Evolutionary conservation across 2,113 vertebrate species (phyloP), one percentile per base, ranked within the genome.

Genomic region (Chionomys nivalis): DNA sequence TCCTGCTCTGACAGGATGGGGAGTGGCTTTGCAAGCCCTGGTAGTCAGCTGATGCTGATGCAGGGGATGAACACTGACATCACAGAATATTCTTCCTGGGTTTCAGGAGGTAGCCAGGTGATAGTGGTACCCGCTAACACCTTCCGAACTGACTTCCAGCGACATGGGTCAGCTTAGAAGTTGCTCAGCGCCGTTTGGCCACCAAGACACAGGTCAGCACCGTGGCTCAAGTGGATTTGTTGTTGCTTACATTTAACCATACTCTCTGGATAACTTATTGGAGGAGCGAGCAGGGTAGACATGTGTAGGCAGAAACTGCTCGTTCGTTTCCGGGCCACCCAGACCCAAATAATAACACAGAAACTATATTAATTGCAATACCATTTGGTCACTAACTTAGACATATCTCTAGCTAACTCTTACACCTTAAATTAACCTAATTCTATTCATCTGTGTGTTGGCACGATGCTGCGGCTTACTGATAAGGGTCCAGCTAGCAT

Each of bases 221-320:
- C 36, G 24, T 44, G 39, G 26, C 17, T 11, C 26, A 5, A 33
- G 36, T 1, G 24, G 26, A 19, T 77, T 90, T 66, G 55, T 58
- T 44, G 36, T 17, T 42, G n/a, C 31, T n/a, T 11, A 9, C 52
- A 26, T 52, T 16, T 8, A 47, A 68, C 16, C 36, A 82, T 28
- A 79, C 42, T 73, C 76, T 93, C 65, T 28, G 58, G 33, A 68
- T n/a, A 52, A n/a, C 58, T 36, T 17, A 1, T 9, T 1, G 4
- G 0, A 0, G 0, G 14, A 58, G 9, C 19, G 24, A 52, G 70
- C 0, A 33, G 31, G 3, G 13, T 10, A 47, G 9, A 58, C 5
- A 58, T 21, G 58, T 58, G 58, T 58, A 58, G 58, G 58, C 58
- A 58, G 19, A 58, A 19, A 58, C 58, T 7, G 58, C 19, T 58